Conservation (phyloP, 2,797 vertebrate species). For the Halcyon leucocephala region DNA sequence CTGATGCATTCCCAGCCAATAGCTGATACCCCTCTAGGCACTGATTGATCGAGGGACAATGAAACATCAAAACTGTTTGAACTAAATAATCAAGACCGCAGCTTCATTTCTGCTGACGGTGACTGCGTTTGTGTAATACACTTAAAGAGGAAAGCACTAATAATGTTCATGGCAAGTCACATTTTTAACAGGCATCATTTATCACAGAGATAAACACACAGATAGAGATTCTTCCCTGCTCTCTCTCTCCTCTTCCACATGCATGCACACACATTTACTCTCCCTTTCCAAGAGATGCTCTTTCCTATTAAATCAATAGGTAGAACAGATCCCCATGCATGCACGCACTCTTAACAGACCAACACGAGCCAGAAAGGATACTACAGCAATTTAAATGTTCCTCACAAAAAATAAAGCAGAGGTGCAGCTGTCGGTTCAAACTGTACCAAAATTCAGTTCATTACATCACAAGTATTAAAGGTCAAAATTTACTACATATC, state of each 20-base stretch:
- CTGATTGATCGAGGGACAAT: neutral
- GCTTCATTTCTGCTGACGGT: constrained; percentile 19
- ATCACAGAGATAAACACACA: constrained; percentile 31
- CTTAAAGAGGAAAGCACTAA: constrained; percentile 23
- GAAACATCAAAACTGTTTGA: constrained; percentile 49
- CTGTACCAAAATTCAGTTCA: constrained; percentile 25
- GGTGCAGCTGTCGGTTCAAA: constrained; percentile 45
- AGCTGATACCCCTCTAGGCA: neutral
- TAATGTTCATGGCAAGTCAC: neutral
- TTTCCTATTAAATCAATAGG: constrained; percentile 58
- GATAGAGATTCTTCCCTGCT: neutral
- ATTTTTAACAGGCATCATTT: constrained; percentile 46
- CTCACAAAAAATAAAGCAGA: neutral
- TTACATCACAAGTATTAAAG: constrained; percentile 77
- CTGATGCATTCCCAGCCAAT: constrained; percentile 2
- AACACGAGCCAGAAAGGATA: neutral
- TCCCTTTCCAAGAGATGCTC: constrained; percentile 33
- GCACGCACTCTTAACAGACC: neutral
- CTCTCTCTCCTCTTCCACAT: constrained; percentile 27
- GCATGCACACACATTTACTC: constrained; percentile 47
- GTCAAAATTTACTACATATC: constrained; percentile 80
- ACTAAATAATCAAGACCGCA: constrained; percentile 27
- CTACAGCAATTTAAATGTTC: neutral
- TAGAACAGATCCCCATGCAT: neutral
- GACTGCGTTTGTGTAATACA: neutral